phyloP scores from a whole-genome alignment of 2,888 invertebrate species.

The Homarus gammarus region DNA sequence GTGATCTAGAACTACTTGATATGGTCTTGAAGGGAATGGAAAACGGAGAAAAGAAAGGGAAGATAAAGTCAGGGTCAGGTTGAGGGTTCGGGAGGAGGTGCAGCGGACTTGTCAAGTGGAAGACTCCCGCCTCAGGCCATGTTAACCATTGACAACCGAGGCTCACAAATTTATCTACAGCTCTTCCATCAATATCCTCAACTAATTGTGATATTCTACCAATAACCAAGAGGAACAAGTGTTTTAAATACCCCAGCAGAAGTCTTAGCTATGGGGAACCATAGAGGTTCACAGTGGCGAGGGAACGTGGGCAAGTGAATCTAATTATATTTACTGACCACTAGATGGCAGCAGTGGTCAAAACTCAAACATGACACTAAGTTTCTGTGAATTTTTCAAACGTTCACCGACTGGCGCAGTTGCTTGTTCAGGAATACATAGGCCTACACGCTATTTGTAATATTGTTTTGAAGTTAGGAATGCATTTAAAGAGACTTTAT shows the following conservation, averaged over 20 bases:
- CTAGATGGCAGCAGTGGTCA: slow-evolving; percentile 61
- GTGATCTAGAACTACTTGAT: too few relatives aligned
- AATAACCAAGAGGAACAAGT: neutral
- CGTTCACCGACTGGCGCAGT: slow-evolving; percentile 28
- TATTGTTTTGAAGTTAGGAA: neutral
- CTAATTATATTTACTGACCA: slow-evolving; percentile 58
- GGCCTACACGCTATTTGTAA: slow-evolving; percentile 14
- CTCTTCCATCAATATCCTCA: slow-evolving; percentile 1
- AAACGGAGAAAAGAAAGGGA: neutral
- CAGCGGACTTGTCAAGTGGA: slow-evolving; percentile 69
- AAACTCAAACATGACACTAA: slow-evolving; percentile 66
- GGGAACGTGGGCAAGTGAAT: slow-evolving; percentile 13
- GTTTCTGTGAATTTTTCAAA: slow-evolving; percentile 65
- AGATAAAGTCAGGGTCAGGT: slow-evolving; percentile 41
- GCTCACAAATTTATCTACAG: slow-evolving; percentile 51
- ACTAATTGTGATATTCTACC: neutral
- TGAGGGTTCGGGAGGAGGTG: slow-evolving; percentile 35
- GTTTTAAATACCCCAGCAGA: neutral
- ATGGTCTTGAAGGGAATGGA: neutral
- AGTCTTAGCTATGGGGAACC: neutral
- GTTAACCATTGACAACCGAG: slow-evolving; percentile 55
- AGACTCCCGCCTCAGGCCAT: slow-evolving; percentile 52
- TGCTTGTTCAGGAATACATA: slow-evolving; percentile 31
- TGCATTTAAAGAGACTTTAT: too few relatives aligned
- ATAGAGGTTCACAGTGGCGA: slow-evolving; percentile 4